Conservation (phyloP, 2,797 vertebrate species). For the Mycteria americana region DNA sequence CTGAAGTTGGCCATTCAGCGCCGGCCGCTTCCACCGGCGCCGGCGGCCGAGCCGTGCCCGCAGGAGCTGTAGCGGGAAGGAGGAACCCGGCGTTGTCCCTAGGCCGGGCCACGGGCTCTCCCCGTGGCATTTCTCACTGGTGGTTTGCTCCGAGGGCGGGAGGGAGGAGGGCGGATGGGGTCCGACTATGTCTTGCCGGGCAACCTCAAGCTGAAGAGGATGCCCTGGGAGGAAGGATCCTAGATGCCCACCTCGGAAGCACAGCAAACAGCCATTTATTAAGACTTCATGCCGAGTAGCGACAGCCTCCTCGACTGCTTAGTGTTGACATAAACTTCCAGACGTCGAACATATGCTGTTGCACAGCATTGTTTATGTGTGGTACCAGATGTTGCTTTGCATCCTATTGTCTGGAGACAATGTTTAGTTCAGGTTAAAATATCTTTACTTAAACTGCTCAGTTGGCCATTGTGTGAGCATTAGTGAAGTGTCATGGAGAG, state of each 20-base stretch:
- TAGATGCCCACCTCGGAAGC: neutral
- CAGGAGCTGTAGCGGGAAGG: neutral
- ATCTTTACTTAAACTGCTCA: conserved; percentile 58
- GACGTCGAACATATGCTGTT: conserved; percentile 50
- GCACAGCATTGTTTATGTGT: conserved; percentile 32
- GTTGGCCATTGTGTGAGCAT: conserved; percentile 69
- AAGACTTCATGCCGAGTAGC: conserved; percentile 10
- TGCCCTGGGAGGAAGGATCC: neutral
- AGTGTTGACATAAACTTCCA: conserved; percentile 43
- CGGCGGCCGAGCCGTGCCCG: neutral
- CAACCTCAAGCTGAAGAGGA: neutral
- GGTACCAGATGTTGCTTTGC: conserved; percentile 66
- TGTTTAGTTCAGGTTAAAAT: conserved; percentile 69
- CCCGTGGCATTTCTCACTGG: neutral
- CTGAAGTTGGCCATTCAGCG: conserved; percentile 53
- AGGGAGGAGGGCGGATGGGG: neutral
- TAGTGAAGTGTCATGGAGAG: conserved; percentile 81
- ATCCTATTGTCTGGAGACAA: conserved; percentile 68
- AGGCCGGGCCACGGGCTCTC: neutral
- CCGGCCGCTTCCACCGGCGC: neutral
- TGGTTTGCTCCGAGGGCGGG: neutral
- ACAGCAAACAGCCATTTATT: neutral
- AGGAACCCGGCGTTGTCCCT: neutral
- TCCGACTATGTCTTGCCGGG: neutral
- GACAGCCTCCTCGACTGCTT: neutral